Evolutionary conservation across 2,888 invertebrate species (phyloP), one percentile per base, ranked within the genome.

Genomic region (Xestobium rufovillosum): DNA sequence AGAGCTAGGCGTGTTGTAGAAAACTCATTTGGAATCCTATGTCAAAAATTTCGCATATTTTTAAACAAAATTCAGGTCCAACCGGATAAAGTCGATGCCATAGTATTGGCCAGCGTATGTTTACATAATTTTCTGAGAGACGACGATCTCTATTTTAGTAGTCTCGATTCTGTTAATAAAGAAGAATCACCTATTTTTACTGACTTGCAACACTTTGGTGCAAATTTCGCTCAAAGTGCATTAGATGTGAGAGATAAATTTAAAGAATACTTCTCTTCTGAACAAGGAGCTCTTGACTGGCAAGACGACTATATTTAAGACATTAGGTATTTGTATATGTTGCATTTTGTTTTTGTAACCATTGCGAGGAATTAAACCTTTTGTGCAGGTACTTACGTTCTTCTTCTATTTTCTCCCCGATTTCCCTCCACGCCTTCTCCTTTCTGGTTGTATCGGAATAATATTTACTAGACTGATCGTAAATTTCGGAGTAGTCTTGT

Each of bases 11-110:
- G 40, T 33, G 17, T 35, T 2, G 49, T 49, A 19, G 50, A 53
- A 44, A 55, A 53, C 37, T 38, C 50, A 2, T 54, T 54, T 43
- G 53, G 50, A 12, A 47, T 54, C 30, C 15, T 52, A 14, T 39
- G 41, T 8, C 36, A 43, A 9, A 41, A 48, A 28, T 50, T 45
- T 45, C 38, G 47, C 31, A 38, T 52, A n/a, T 41, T 52, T 9
- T 42, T 41, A 34, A 43, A 41, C 25, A 43, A 31, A 3, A 48
- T 52, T 28, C 34, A 36, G 38, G 47, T 44, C 13, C 39, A 51
- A 26, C 40, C 42, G 4, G 39, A 52, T 31, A 53, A 51, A 44
- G 36, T 50, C 4, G 49, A 50, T 23, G 41, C 37, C 34, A 47
- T 52, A 33, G 36, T 52, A 1, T 46, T 48, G 34, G 46, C 50